Conservation (phyloP, 2,888 invertebrate species). For the Glaucopsyche alexis region DNA sequence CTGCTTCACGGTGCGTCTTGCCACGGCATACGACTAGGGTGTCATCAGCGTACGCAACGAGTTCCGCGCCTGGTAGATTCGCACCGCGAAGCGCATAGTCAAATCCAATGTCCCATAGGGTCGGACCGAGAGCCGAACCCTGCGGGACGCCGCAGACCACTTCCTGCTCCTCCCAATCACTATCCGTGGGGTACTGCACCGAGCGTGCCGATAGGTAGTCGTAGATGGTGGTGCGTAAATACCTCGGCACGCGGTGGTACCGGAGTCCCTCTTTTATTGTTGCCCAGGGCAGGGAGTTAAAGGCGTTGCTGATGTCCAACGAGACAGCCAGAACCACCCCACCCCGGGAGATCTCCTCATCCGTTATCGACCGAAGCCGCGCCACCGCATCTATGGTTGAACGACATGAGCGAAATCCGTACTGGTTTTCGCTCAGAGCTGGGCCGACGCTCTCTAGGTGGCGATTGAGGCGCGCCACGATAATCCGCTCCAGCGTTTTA, state of each 20-base stretch:
- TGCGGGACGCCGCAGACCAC: not conserved
- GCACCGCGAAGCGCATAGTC: not conserved
- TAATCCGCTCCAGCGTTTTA: too few relatives aligned
- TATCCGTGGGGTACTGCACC: not conserved
- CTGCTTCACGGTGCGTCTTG: not conserved
- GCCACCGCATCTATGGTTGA: not conserved
- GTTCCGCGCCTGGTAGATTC: not conserved
- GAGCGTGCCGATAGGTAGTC: too few relatives aligned
- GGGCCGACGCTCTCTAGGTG: too few relatives aligned
- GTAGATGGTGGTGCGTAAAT: too few relatives aligned
- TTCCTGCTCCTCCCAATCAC: not conserved
- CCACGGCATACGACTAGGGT: not conserved
- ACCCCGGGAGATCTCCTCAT: not conserved
- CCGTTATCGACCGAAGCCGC: not conserved
- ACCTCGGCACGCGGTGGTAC: not conserved
- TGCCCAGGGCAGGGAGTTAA: not conserved
- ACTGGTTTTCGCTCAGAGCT: too few relatives aligned
- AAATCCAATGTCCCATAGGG: not conserved
- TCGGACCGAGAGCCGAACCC: conserved; percentile 16
- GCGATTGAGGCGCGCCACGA: too few relatives aligned
- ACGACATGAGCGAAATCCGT: too few relatives aligned
- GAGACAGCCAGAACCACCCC: not conserved
- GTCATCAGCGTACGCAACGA: not conserved
- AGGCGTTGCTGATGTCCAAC: not conserved
- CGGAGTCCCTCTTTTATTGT: not conserved